Evolutionary conservation across 2,888 invertebrate genomes (phyloP).

Genomic region (Meghimatium bilineatum): DNA sequence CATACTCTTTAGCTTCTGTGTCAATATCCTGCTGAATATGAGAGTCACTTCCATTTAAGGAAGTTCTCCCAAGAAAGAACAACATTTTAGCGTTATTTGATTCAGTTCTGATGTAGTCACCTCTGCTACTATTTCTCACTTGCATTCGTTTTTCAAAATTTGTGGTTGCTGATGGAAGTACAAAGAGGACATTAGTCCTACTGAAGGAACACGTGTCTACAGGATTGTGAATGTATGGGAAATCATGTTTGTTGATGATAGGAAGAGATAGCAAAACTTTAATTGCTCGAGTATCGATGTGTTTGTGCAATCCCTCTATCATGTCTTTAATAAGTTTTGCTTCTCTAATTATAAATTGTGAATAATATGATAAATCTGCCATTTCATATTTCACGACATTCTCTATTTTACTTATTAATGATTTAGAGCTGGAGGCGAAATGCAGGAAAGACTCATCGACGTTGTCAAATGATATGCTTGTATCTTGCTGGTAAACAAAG

Average conservation of each 20-base stretch:
- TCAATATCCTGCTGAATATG: conserved; percentile 50
- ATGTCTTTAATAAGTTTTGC: not conserved
- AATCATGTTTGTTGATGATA: conserved; percentile 23
- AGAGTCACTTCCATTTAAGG: too few species aligned
- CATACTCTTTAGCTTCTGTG: conserved; percentile 50
- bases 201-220: not conserved
- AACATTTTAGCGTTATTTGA: conserved; percentile 15
- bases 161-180: conserved; percentile 9
- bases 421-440: not conserved
- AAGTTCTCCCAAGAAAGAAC: conserved; percentile 24
- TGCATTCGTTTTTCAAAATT: conserved; percentile 23
- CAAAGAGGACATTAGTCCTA: not conserved
- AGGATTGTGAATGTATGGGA: conserved; percentile 29
- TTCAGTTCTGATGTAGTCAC: not conserved
- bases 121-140: not conserved
- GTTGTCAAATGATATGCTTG: not conserved
- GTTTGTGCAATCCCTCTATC: not conserved
- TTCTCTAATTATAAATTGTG: not conserved
- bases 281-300: not conserved
- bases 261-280: conserved; percentile 14
- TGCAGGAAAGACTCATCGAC: not conserved
- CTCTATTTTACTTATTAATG: not conserved
- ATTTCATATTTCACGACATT: not conserved
- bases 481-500: too few species aligned
- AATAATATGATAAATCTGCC: not conserved